Base-by-base conservation (phyloP, 2,888 invertebrate genomes). In the Lottia gigantea region DNA sequence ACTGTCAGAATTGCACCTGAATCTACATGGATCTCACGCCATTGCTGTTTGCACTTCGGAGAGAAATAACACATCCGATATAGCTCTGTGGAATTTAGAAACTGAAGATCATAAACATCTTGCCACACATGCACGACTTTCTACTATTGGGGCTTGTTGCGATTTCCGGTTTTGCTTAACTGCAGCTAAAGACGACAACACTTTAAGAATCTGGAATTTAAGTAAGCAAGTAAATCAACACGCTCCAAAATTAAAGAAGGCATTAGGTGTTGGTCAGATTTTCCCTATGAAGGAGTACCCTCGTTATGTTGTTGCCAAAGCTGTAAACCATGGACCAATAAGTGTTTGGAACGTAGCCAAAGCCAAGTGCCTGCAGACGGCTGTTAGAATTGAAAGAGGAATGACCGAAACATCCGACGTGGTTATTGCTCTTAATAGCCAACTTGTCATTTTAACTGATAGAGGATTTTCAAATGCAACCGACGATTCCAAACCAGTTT, bases 61-160 rank as follows among this genome's bases (percentile, higher is more conserved):
- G 64, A 31, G 80, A 64, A 79, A 71, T 47, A 80, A 82, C 63
- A 81, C 81, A 12, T 85, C 87, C 1, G 83, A 87, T 73, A 82
- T 88, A 19, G 85, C 84, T 16, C 77, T 86, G 1, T 88, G 87
- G 86, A 88, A 88, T 72, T 75, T 88, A 49, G 88, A 88, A 76
- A 88, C 87, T 0, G 86, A 87, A 71, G 87, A 87, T 67, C 88
- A 88, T 76, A 87, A 87, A 72, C 88, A 88, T 76, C 72, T 87
- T n/a, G 86, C 85, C 6, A 75, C 79, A 8, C 87, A 87, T 73
- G 75, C 84, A 46, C 79, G 81, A 1, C 78, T 83, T 16, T 81
- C 84, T 31, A 74, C 78, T 11, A 76, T 85, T 55, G 80, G 82
- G 16, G 85, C 85, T 19, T 83, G 85, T 68, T 74, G 79, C 2